Base-by-base conservation (phyloP, 2,113 vertebrate genomes). In the Trochalopteron elliotii region DNA sequence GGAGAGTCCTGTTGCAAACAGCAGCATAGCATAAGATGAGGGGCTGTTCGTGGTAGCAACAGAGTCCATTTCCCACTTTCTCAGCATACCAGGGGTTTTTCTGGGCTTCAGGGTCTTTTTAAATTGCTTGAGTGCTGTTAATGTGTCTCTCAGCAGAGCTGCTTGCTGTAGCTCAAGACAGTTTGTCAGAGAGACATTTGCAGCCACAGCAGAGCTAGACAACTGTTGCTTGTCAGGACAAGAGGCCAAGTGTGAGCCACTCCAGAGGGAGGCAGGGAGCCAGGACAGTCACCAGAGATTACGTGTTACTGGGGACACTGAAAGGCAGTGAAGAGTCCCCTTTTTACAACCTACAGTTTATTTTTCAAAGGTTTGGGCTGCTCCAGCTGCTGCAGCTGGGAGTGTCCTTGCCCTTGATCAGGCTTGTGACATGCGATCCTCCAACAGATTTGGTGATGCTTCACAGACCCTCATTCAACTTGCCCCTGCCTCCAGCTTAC, bases 1-100 rank as follows among this genome's bases (percentile, higher is more conserved):
- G 2, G 15, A 45, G 28, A 80, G 18, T 24, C 16, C 22, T 69
- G 52, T 61, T 91, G 84, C 39, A 45, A 40, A 68, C 2, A 5
- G 13, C n/a, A 67, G 40, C 7, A 2, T 4, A 15, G 39, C 59
- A 37, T 21, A 42, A 74, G 21, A 12, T 53, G 28, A 52, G 33
- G 4, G 0, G 39, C 21, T 37, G 24, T 40, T 82, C 0, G 0
- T n/a, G 52, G 24, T 39, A 50, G 44, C 0, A 1, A 31, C 55
- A 76, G 65, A 75, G n/a, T n/a, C 44, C 31, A 40, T 85, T 80
- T 94, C 55, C 50, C 42, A 11, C 76, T 88, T 70, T 56, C 61
- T 78, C 40, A 57, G 50, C 27, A 55, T 33, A 47, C 31, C 31
- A 72, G 27, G 7, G 79, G 87, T 64, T 86, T 53, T 61, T 20